A percentile compares a stretch with the other conserved stretches of the same genome.
These are phyloP conservation scores for Scolopax bukidnonensis DNA, from an alignment of 2,797 vertebrate genomes.

Conservation along the genomic window DNA sequence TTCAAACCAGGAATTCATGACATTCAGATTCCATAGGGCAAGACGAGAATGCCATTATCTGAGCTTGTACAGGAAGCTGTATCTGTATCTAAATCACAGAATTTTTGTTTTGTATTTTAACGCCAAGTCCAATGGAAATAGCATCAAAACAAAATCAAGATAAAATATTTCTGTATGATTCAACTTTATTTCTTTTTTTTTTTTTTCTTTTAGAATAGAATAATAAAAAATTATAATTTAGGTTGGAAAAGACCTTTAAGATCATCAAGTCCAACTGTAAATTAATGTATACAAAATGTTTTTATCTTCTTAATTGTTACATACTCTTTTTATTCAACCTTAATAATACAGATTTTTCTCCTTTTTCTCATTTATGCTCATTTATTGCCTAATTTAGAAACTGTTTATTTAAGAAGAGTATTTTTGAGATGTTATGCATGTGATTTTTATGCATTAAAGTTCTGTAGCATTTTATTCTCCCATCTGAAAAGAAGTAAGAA, in stretches of 20 bases:
- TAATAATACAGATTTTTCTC: neutral
- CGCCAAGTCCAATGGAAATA: neutral
- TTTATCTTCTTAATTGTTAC: neutral
- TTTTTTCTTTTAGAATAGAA: neutral
- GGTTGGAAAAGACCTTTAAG: neutral
- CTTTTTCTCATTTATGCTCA: neutral
- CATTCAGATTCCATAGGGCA: conserved; percentile 39
- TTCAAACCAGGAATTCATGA: conserved; percentile 36
- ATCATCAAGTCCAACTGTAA: neutral
- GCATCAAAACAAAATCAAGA: neutral
- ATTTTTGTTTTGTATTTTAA: neutral
- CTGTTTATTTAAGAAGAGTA: neutral
- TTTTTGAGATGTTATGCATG: neutral
- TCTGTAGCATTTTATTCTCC: neutral
- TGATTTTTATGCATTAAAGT: neutral
- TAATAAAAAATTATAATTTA: neutral
- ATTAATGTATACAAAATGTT: neutral
- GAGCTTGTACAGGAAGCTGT: neutral
- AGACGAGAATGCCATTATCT: conserved; percentile 3
- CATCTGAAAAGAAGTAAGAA: neutral
- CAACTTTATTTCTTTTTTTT: neutral
- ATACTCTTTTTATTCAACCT: neutral
- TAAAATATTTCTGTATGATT: neutral
- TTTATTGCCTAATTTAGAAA: neutral
- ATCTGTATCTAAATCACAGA: neutral